Evolutionary conservation across 1,140 invertebrate genomes (phyloP), one percentile per base, ranked within the genome.

Genomic region (Wiebesia pumilae): DNA sequence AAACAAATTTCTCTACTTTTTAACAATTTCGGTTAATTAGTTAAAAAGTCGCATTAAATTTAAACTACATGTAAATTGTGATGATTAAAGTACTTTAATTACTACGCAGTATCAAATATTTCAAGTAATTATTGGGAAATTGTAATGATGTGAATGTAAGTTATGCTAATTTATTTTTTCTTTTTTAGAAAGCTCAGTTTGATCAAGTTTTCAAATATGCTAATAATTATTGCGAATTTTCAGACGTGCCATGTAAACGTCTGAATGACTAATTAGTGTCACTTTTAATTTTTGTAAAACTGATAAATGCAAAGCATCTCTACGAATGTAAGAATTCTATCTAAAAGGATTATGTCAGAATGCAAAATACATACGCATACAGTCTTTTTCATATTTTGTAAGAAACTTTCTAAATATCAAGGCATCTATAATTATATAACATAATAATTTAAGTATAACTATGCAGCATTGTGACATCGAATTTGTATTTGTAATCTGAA

Each of bases 171-270:
- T 43, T 77, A 77, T 38, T 77, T 77, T 47, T n/a, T n/a, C n/a
- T n/a, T n/a, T 27, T 43, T 77, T 77, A 47, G 73, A 77, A 77
- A 77, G n/a, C n/a, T n/a, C n/a, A n/a, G 40, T 77, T 47, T 43
- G 27, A 47, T n/a, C 47, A 51, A 77, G 43, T 47, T 77, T 77
- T n/a, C 1, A 47, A 77, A 77, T 51, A 47, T 47, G 40, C n/a
- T 77, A 71, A 71, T 71, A 6, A 71, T 71, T 40, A 7, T 69
- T 71, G 35, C 16, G 19, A 71, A 19, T 71, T 71, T 69, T 71
- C 12, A 38, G 40, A 21, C 0, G 40, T 38, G 10, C 16, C 69
- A 38, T 40, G 69, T 71, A 71, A 38, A 40, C 16, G 69, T 38
- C 33, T 19, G 4, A n/a, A 43, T 27, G 16, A 75, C 38, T 27